These are phyloP conservation scores for Equus przewalskii DNA, from an alignment of 2,113 vertebrate genomes.

Conservation along the genomic window DNA sequence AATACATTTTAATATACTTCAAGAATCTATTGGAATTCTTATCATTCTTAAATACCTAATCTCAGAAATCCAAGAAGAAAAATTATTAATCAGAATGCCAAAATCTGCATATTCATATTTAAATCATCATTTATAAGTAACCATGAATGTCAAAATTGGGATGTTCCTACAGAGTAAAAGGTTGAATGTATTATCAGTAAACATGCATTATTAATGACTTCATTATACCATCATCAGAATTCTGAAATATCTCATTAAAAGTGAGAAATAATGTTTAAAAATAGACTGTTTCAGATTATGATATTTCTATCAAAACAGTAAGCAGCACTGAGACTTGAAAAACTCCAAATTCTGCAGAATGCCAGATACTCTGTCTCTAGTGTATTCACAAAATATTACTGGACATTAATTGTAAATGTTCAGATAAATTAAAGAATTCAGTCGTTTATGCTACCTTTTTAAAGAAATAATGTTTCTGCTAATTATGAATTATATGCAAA, in stretches of 20 bases:
- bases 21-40: background rate
- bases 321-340: background rate
- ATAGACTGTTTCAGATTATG: background rate
- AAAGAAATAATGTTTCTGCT: background rate
- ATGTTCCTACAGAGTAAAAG: conserved; percentile 72
- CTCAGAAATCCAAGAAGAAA: background rate
- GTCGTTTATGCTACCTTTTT: background rate
- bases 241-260: conserved; percentile 10
- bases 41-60: background rate
- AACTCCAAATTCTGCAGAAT: background rate
- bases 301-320: background rate
- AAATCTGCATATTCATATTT: conserved; percentile 54
- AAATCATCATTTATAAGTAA: conserved; percentile 56
- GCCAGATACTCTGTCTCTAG: fast-evolving
- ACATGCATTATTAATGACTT: conserved; percentile 62
- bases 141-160: conserved; percentile 56
- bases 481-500: background rate
- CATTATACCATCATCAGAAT: conserved; percentile 58
- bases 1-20: background rate
- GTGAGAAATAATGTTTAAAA: background rate
- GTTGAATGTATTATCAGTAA: conserved; percentile 62
- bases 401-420: background rate
- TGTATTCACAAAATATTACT: background rate
- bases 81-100: conserved; percentile 41
- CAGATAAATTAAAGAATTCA: background rate